Conservation (phyloP, 2,888 invertebrate genomes). For the Ennomos fuscantarius region DNA sequence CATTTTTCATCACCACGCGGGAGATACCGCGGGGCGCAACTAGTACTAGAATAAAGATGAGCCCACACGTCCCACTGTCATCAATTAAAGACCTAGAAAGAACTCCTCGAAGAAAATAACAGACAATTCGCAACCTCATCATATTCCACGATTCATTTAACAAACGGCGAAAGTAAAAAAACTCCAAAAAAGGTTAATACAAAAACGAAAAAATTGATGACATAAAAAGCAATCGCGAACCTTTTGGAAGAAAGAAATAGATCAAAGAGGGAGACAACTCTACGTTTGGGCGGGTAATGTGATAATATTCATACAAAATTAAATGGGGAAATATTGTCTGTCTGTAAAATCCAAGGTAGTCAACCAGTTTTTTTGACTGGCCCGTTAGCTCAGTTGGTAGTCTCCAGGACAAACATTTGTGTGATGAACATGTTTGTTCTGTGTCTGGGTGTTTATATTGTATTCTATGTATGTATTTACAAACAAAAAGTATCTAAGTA, state of each 20-base stretch:
- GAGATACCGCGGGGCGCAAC: no score
- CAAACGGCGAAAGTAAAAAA: conserved; percentile 26
- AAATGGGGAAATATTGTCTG: not conserved
- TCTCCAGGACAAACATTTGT: no score
- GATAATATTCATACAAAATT: conserved; percentile 52
- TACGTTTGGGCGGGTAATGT: conserved; percentile 66
- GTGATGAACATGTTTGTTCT: no score
- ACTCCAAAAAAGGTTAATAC: conserved; percentile 33
- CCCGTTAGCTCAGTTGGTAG: no score
- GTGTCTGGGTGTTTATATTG: no score
- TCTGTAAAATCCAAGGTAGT: not conserved
- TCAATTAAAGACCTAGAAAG: no score
- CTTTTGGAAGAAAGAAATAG: conserved; percentile 57
- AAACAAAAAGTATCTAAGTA: no score
- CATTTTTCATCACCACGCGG: no score
- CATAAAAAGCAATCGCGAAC: conserved; percentile 61
- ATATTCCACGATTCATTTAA: conserved; percentile 8
- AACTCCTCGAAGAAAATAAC: not conserved
- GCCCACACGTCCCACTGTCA: no score
- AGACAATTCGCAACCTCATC: conserved; percentile 11
- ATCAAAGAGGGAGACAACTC: conserved; percentile 65
- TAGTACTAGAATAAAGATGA: no score
- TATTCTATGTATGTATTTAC: no score
- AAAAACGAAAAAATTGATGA: conserved; percentile 53
- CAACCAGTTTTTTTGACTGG: no score